A percentile compares a stretch with the other conserved stretches of the same genome.
These are phyloP conservation scores for Cyclophora punctaria DNA, from an alignment of 2,888 invertebrate species.

Conservation along the genomic window DNA sequence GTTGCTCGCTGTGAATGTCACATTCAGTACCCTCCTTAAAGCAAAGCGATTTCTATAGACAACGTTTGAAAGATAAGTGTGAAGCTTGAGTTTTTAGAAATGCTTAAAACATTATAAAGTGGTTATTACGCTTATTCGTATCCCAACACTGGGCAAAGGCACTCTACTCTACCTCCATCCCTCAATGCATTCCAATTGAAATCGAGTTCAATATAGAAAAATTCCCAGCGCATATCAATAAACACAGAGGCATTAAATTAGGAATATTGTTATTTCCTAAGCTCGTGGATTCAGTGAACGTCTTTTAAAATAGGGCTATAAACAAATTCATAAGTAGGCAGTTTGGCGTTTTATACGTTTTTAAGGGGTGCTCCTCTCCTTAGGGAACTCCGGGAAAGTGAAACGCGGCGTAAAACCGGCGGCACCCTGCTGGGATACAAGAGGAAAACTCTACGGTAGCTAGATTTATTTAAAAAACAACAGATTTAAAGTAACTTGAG, in stretches of 20 bases:
- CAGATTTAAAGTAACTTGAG: conserved; percentile 1
- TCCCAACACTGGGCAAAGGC: too few species aligned
- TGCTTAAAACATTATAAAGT: too few species aligned
- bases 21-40: too few species aligned
- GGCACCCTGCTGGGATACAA: conserved; percentile 51
- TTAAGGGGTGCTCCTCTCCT: conserved; percentile 58
- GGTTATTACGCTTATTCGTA: too few species aligned
- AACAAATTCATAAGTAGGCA: conserved; percentile 75
- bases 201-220: conserved; percentile 5
- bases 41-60: too few species aligned
- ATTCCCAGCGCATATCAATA: conserved; percentile 33
- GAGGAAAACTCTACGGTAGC: conserved; percentile 28
- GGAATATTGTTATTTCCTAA: conserved; percentile 53
- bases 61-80: too few species aligned
- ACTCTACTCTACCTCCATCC: too few species aligned
- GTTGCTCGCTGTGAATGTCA: too few species aligned
- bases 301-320: conserved; percentile 60
- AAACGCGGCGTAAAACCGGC: conserved; percentile 63
- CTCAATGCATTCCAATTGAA: not conserved
- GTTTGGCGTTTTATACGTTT: conserved; percentile 65
- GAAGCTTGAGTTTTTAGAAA: too few species aligned
- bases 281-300: conserved; percentile 33
- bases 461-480: conserved; percentile 21
- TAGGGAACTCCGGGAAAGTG: conserved; percentile 57
- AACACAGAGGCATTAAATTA: conserved; percentile 50